A percentile compares a stretch with the other conserved stretches of the same genome.
phyloP scores from a whole-genome alignment of 2,888 invertebrate species.

The Pedicia rivosa region DNA sequence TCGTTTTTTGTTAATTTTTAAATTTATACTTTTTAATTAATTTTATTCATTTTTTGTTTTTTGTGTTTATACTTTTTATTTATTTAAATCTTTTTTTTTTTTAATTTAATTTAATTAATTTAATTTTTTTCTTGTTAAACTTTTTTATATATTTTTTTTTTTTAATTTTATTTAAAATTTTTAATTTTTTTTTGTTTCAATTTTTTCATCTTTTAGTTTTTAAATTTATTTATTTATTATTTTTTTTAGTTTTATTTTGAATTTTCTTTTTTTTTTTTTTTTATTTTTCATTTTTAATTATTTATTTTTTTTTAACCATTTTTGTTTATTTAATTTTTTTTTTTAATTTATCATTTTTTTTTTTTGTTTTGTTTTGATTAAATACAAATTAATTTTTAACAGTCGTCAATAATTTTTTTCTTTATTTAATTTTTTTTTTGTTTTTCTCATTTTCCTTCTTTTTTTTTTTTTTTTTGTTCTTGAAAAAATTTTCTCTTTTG shows the following conservation, averaged over 20 bases:
- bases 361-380: no score
- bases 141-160: neutral
- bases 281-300: no score
- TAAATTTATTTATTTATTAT: neutral
- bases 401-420: neutral
- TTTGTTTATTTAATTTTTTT: neutral
- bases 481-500: neutral
- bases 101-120: neutral
- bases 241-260: slow-evolving; percentile 11
- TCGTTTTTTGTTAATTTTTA: no score
- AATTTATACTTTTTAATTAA: no score
- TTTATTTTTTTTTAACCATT: neutral
- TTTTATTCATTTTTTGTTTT: no score
- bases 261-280: slow-evolving; percentile 12
- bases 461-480: slow-evolving; percentile 14
- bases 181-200: slow-evolving; percentile 2
- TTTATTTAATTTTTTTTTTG: slow-evolving; percentile 15
- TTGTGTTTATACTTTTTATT: neutral
- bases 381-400: no score
- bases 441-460: slow-evolving; percentile 16
- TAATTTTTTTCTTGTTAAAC: neutral
- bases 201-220: slow-evolving; percentile 6
- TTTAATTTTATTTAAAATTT: no score
- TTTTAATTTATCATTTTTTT: no score
- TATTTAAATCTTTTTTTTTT: neutral